Base-by-base conservation (phyloP, 2,888 invertebrate genomes). In the Pherbina coryleti region DNA sequence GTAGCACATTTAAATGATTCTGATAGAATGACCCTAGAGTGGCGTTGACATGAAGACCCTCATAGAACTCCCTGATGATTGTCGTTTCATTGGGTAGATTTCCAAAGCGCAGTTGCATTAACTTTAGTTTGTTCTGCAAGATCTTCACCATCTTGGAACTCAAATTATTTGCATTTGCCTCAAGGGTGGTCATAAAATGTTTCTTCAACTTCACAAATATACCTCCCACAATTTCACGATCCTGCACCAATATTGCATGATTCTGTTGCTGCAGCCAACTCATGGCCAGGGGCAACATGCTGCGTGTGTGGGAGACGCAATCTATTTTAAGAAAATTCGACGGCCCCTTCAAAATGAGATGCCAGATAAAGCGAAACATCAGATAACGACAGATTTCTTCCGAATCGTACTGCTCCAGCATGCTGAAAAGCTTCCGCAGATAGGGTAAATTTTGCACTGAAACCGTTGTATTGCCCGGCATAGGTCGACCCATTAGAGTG, bases 371-470 rank as follows among this genome's bases (percentile, higher is more conserved):
- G 19, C 83, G 78, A 19, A 83, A 19, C 79, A 81, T 80, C 37
- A 83, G 76, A 64, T 83, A 83, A 57, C 82, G 79, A 22, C 81
- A 79, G 0, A 83, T 44, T 69, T 80, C 80, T n/a, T 81, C 81
- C 37, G 79, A 75, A 5, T 72, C 75, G 44, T 81, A 75, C n/a
- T 76, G 60, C 44, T 81, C 78, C 3, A 80, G 7, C 1, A 82
- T 44, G 9, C 44, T 25, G 55, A 80, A 76, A 19, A 83, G 70
- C 22, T 78, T 72, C 5, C 73, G 66, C 78, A 83, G 69, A 49
- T 83, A 83, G 17, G 79, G 77, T 5, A 80, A 8, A 75, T 83
- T 82, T 64, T 81, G 79, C 74, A 83, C 62, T 34, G 79, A 79
- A 0, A 82, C 22, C 37, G 78, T 60, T 76, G 81, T 80, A 11